A percentile compares a stretch with the other conserved stretches of the same genome.
These are phyloP conservation scores for Ptilodon capucinus DNA, from an alignment of 2,888 invertebrate species.

Conservation along the genomic window DNA sequence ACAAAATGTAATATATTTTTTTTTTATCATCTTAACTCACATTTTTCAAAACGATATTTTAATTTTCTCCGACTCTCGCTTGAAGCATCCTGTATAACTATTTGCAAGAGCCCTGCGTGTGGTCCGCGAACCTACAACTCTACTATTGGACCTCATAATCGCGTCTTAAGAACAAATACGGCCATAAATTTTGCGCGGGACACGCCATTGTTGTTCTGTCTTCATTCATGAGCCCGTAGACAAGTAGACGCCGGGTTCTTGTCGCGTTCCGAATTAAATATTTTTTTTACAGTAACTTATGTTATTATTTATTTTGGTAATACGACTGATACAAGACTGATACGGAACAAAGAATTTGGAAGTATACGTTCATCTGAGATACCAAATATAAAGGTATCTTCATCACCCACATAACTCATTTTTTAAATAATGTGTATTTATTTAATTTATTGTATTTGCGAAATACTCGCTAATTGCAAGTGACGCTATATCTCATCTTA, in stretches of 20 bases:
- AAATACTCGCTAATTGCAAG: too few relatives aligned
- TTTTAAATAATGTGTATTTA: too few relatives aligned
- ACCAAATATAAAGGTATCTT: too few relatives aligned
- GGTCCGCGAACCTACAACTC: conserved; percentile 53
- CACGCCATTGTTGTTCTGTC: conserved; percentile 43
- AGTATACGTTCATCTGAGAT: too few relatives aligned
- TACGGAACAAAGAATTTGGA: neutral
- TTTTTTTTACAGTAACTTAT: conserved; percentile 8
- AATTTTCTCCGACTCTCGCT: neutral
- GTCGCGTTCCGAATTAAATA: conserved; percentile 2
- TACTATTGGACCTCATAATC: conserved; percentile 48
- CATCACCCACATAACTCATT: too few relatives aligned
- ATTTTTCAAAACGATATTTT: too few relatives aligned
- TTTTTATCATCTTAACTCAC: too few relatives aligned
- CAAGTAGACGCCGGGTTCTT: conserved; percentile 38
- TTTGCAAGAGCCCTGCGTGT: conserved; percentile 62
- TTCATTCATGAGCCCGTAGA: conserved; percentile 51
- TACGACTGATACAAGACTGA: neutral
- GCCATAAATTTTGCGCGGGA: conserved; percentile 65
- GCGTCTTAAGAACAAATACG: conserved; percentile 63
- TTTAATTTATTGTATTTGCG: too few relatives aligned
- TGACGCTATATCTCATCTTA: too few relatives aligned
- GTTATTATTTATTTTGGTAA: neutral
- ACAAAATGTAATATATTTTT: too few relatives aligned
- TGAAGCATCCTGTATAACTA: conserved; percentile 40